Evolutionary conservation across 2,797 vertebrate species (phyloP).

Genomic region (Crax fasciolata): DNA sequence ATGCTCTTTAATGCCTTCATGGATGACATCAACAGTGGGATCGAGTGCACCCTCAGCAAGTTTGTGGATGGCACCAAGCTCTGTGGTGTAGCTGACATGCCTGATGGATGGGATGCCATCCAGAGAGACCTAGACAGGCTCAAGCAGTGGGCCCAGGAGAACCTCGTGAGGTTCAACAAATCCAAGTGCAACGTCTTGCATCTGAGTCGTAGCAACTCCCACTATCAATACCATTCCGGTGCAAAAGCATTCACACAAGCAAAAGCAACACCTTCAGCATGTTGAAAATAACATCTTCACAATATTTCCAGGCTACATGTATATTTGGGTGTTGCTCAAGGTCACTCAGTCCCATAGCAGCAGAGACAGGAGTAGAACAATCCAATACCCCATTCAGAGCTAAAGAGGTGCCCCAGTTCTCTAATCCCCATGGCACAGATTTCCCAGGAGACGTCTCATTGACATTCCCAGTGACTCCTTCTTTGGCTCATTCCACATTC

Average conservation of each 20-base stretch:
- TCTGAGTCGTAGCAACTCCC: no score
- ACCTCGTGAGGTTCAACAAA: not conserved
- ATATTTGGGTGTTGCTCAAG: not conserved
- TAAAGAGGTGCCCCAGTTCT: not conserved
- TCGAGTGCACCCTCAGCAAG: no score
- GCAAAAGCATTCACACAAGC: not conserved
- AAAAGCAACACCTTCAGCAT: rapidly evolving
- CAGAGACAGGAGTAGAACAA: not conserved
- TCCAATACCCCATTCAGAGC: rapidly evolving
- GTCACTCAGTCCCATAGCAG: rapidly evolving
- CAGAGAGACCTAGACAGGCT: not conserved
- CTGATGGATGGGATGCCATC: not conserved
- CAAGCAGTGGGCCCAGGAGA: not conserved
- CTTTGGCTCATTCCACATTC: constrained; percentile 66
- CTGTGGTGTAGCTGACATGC: not conserved
- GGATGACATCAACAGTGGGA: no score
- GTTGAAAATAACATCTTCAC: not conserved
- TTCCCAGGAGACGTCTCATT: not conserved
- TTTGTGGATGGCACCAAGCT: not conserved
- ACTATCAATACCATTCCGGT: not conserved
- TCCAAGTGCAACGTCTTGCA: not conserved
- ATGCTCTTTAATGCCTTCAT: no score
- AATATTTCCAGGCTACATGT: not conserved
- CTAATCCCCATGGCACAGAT: rapidly evolving
- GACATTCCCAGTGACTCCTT: constrained; percentile 26